These are phyloP conservation scores for Hemaris fuciformis DNA, from an alignment of 2,888 invertebrate genomes.

Conservation along the genomic window DNA sequence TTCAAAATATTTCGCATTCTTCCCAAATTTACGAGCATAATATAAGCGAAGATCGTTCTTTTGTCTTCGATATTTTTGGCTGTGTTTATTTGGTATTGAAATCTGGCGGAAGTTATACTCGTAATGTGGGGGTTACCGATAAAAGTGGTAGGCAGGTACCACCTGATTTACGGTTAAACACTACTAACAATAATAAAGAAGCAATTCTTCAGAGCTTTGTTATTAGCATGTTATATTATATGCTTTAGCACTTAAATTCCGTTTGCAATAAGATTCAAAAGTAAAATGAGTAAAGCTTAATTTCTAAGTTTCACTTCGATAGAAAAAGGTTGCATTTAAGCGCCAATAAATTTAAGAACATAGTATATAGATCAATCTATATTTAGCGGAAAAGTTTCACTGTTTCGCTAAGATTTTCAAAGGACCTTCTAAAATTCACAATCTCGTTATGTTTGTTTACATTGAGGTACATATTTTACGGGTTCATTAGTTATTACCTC, in stretches of 20 bases:
- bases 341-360: too few species aligned
- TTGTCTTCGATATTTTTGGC: conserved; percentile 30
- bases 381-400: too few species aligned
- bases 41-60: conserved; percentile 22
- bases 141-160: conserved; percentile 19
- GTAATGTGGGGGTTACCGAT: conserved; percentile 20
- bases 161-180: conserved; percentile 7
- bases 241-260: background rate
- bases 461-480: too few species aligned
- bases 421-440: too few species aligned
- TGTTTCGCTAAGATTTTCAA: too few species aligned
- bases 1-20: conserved; percentile 41
- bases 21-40: conserved; percentile 39
- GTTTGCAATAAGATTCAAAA: conserved; percentile 2
- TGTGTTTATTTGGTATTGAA: conserved; percentile 29
- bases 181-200: conserved; percentile 6
- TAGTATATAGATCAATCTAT: too few species aligned
- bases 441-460: too few species aligned
- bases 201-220: background rate
- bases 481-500: too few species aligned
- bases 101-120: conserved; percentile 26
- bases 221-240: background rate
- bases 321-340: too few species aligned
- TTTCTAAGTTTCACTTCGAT: too few species aligned
- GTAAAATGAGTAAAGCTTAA: background rate